A percentile compares a stretch with the other conserved stretches of the same genome.
phyloP scores from a whole-genome alignment of 2,113 vertebrate genomes.

The Corythornis cristatus region DNA sequence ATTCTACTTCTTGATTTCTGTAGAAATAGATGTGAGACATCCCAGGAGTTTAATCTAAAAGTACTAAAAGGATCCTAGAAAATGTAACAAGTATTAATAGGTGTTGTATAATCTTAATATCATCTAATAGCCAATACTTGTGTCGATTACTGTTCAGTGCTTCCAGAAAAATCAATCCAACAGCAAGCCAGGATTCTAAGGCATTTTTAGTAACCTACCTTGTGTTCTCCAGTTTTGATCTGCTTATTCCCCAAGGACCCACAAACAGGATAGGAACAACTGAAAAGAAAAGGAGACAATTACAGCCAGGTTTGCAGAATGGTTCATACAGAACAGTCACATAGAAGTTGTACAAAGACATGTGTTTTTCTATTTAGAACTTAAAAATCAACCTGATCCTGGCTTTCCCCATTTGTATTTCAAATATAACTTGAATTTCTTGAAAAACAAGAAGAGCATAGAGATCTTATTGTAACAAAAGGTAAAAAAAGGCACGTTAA shows the following conservation, averaged over 20 bases:
- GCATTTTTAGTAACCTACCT: slow-evolving; percentile 75
- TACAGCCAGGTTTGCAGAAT: background rate
- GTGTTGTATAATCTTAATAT: background rate
- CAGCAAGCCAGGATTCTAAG: background rate
- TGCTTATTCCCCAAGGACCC: slow-evolving; percentile 85
- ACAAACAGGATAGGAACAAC: slow-evolving; percentile 89
- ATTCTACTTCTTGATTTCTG: background rate
- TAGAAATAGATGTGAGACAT: background rate
- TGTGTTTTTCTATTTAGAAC: background rate
- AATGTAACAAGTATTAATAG: background rate
- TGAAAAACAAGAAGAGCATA: background rate
- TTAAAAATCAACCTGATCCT: background rate
- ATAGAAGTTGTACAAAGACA: background rate
- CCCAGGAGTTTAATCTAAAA: background rate
- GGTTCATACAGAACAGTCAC: background rate
- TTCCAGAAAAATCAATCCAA: background rate
- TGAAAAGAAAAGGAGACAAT: slow-evolving; percentile 40
- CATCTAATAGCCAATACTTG: background rate
- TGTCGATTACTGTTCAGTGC: background rate
- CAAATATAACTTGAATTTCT: background rate
- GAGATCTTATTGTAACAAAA: background rate
- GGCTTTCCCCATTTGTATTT: background rate
- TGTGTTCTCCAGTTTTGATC: slow-evolving; percentile 85
- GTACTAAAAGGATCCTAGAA: background rate
- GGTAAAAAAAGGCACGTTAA: background rate